Percentiles rank a stretch among this genome's conserved stretches.
Evolutionary conservation across 2,888 invertebrate genomes (phyloP).

Genomic region (Acanthosepion esculentum): DNA sequence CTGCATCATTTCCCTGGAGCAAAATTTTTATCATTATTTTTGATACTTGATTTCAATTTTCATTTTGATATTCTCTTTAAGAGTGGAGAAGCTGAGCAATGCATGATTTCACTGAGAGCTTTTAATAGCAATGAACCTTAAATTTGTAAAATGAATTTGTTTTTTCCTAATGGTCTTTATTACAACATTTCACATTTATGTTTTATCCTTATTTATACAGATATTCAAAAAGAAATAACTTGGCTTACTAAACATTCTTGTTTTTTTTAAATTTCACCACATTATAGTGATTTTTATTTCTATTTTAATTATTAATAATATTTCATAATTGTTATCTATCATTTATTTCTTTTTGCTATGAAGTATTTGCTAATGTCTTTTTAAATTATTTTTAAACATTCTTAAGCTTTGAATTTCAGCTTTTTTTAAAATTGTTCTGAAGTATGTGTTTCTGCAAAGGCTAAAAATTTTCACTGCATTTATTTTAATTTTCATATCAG

Average conservation of each 20-base stretch:
- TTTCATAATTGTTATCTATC: not conserved
- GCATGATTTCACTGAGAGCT: not conserved
- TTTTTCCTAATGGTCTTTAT: not conserved
- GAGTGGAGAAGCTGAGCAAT: not conserved
- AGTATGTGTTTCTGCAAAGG: no score
- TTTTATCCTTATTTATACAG: not conserved
- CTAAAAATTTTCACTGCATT: no score
- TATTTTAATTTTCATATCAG: no score
- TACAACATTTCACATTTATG: not conserved
- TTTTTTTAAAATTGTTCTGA: no score
- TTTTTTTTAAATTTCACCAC: not conserved
- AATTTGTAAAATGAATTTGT: not conserved
- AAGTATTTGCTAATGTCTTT: no score
- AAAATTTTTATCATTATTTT: not conserved
- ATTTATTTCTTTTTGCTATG: not conserved
- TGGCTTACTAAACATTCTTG: not conserved
- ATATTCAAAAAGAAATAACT: not conserved
- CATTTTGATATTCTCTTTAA: not conserved
- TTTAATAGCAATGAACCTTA: not conserved
- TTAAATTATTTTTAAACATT: no score
- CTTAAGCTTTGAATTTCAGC: no score
- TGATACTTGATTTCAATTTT: conserved; percentile 8
- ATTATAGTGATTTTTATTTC: not conserved
- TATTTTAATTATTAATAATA: not conserved
- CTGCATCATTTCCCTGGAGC: not conserved